Percentiles rank a stretch among this genome's conserved stretches.
phyloP scores from a whole-genome alignment of 2,888 invertebrate genomes.

The Lottia scabra region DNA sequence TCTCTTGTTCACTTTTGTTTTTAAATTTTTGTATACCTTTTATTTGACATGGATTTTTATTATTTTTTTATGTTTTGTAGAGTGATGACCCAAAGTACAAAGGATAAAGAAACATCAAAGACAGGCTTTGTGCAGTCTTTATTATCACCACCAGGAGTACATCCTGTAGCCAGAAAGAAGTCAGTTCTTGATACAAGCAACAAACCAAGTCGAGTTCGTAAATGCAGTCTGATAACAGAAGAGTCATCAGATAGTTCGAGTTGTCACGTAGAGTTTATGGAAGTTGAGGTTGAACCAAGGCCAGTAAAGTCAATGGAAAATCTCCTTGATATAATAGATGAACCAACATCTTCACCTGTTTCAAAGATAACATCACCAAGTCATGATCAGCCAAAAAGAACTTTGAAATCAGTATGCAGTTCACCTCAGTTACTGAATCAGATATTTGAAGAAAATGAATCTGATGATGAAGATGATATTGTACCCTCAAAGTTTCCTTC shows the following conservation, averaged over 20 bases:
- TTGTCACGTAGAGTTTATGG: slow-evolving; percentile 33
- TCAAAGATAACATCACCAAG: background rate
- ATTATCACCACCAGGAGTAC: slow-evolving; percentile 62
- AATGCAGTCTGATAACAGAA: slow-evolving; percentile 93
- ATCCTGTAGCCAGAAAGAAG: slow-evolving; percentile 42
- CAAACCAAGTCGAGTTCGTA: slow-evolving; percentile 76
- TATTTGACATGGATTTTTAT: no score
- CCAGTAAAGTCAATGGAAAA: slow-evolving; percentile 52
- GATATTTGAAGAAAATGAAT: slow-evolving; percentile 78
- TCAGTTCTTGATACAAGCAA: background rate
- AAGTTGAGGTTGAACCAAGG: slow-evolving; percentile 39
- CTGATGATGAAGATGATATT: slow-evolving; percentile 66
- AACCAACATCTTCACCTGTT: slow-evolving; percentile 38
- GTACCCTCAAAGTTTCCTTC: slow-evolving; percentile 50
- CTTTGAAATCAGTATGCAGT: slow-evolving; percentile 70
- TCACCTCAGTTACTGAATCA: slow-evolving; percentile 76
- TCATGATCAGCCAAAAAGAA: slow-evolving; percentile 39
- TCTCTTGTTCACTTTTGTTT: no score
- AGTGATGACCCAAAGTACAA: background rate
- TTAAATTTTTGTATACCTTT: no score
- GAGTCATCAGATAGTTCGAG: slow-evolving; percentile 75
- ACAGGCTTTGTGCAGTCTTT: slow-evolving; percentile 55
- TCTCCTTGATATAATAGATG: slow-evolving; percentile 40
- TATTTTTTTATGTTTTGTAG: background rate
- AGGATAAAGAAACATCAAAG: slow-evolving; percentile 19